These are phyloP conservation scores for Acronicta leporina DNA, from an alignment of 2,888 invertebrate species.

Conservation along the genomic window DNA sequence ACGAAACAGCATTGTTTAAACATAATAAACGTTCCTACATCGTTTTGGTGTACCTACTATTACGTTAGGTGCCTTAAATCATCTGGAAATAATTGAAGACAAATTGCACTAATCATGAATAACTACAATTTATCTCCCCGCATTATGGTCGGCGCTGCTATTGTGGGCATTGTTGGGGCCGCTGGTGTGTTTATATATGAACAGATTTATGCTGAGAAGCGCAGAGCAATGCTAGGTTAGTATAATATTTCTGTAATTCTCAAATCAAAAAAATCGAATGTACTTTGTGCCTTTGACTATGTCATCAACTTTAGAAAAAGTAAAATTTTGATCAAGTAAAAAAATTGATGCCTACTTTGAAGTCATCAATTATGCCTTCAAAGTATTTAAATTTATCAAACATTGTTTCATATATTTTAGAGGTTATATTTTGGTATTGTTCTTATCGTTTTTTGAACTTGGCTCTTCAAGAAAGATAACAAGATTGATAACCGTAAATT, in stretches of 20 bases:
- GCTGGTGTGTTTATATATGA: constrained; percentile 86
- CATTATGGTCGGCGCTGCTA: constrained; percentile 82
- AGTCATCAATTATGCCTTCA: no score
- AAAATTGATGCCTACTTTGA: no score
- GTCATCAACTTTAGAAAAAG: no score
- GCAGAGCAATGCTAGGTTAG: constrained; percentile 83
- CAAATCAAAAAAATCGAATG: not conserved
- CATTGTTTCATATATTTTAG: constrained; percentile 7
- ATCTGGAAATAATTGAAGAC: constrained; percentile 6
- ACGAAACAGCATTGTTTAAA: constrained; percentile 23
- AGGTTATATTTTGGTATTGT: constrained; percentile 44
- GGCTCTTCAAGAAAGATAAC: not conserved
- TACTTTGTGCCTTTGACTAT: no score
- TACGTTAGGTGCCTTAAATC: constrained; percentile 11
- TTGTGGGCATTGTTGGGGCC: constrained; percentile 85
- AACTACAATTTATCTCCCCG: constrained; percentile 72
- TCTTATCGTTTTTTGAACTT: constrained; percentile 38
- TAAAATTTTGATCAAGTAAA: no score
- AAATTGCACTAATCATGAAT: constrained; percentile 36
- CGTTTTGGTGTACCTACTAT: constrained; percentile 15
- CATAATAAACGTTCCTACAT: constrained; percentile 19
- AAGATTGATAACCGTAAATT: not conserved
- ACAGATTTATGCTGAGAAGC: constrained; percentile 83
- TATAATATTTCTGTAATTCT: constrained; percentile 28
- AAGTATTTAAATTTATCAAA: no score